Conservation (phyloP, 2,113 vertebrate species). For the Passerina amoena region DNA sequence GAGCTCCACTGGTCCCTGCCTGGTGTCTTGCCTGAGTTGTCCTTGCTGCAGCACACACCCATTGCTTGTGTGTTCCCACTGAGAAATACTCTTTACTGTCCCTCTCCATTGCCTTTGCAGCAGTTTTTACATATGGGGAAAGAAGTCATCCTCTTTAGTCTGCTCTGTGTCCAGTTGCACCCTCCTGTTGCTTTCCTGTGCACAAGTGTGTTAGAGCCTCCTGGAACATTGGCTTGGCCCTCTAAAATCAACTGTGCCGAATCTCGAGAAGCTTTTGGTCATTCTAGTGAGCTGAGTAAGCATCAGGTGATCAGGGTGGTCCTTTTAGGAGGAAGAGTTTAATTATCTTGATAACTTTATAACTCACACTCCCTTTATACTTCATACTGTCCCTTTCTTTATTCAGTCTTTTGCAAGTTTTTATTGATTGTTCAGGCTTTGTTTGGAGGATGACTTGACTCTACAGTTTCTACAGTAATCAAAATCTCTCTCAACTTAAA, state of each 20-base stretch:
- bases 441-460: background rate
- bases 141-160: background rate
- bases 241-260: background rate
- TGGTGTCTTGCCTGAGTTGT: background rate
- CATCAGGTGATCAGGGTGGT: background rate
- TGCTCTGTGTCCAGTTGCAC: background rate
- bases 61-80: background rate
- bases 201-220: background rate
- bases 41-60: background rate
- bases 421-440: background rate
- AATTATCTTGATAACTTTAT: background rate
- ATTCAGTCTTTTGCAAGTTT: background rate
- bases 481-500: background rate
- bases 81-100: background rate
- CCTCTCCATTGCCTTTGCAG: background rate
- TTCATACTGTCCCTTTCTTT: rapidly evolving
- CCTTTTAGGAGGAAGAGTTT: background rate
- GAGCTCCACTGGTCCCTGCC: background rate
- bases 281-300: background rate
- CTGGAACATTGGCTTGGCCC: background rate
- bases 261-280: background rate
- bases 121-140: background rate
- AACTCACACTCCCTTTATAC: rapidly evolving
- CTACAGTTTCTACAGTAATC: background rate
- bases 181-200: background rate